Base-by-base conservation (phyloP, 2,888 invertebrate species). In the Plemyria rubiginata region DNA sequence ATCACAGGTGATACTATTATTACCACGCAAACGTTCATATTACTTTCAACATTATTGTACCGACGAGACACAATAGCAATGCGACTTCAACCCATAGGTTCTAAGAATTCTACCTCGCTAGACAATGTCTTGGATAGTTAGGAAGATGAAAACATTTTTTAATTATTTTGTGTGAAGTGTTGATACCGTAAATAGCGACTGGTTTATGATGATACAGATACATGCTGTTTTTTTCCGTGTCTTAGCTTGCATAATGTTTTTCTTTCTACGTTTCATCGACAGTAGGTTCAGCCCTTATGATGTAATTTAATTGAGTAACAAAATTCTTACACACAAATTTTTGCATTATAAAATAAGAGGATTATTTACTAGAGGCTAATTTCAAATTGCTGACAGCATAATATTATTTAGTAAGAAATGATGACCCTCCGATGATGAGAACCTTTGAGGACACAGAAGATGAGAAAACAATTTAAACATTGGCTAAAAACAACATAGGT, bases 401-500 rank as follows among this genome's bases (percentile, higher is more conserved):
- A 5, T 36, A 6, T 46, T 36, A 22, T 22, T 22, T 22, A 22
- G 45, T 16, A 50, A 38, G n/a, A 38, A 13, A 2, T 13, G n/a
- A 52, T 62, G 38, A 60, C 36, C 36, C n/a, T n/a, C n/a, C n/a
- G n/a, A n/a, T n/a, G n/a, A n/a, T n/a, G n/a, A n/a, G n/a, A n/a
- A n/a, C n/a, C n/a, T n/a, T n/a, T n/a, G n/a, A n/a, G n/a, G n/a
- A n/a, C n/a, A n/a, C n/a, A 13, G 22, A 52, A 36, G 36, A 62
- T 70, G 69, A 67, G 62, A 54, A 41, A 16, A 32, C 54, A 22
- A 46, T 54, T 54, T 13, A 65, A 62, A 62, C 46, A 36, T 64
- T 50, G 58, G 32, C 46, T 45, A 75, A 75, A 73, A 77, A 79
- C 56, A 50, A 63, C 60, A 67, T 70, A 9, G 11, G 11, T 67